phyloP scores from a whole-genome alignment of 2,113 vertebrate genomes.

The Cyanistes caeruleus region DNA sequence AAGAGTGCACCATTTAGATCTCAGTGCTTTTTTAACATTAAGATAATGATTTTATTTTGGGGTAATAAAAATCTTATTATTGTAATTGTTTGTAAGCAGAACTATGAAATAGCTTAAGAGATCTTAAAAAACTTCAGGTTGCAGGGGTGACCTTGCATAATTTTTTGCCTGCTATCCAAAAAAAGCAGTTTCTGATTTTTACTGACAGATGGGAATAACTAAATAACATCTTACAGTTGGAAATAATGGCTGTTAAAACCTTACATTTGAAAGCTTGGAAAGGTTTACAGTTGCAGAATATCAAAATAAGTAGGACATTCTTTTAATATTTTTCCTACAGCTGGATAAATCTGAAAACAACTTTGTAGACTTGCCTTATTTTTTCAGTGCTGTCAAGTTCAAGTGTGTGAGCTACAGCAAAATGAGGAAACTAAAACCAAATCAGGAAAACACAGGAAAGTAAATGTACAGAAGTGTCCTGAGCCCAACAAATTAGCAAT shows the following conservation, averaged over 20 bases:
- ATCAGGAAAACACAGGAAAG: not conserved
- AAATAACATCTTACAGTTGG: not conserved
- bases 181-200: conserved; percentile 1
- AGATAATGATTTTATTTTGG: not conserved
- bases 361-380: not conserved
- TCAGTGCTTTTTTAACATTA: not conserved
- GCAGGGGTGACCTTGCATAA: not conserved
- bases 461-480: not conserved
- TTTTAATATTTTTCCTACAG: not conserved
- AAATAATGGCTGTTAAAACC: conserved; percentile 6
- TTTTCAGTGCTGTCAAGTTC: not conserved
- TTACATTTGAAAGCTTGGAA: not conserved
- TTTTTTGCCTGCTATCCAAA: not conserved
- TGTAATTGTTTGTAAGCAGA: not conserved
- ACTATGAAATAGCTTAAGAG: not conserved
- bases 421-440: not conserved
- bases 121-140: not conserved
- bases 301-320: conserved; percentile 2
- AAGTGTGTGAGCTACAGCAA: not conserved
- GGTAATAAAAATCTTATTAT: not conserved
- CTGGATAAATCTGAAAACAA: not conserved
- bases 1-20: not conserved
- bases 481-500: not conserved
- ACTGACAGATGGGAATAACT: not conserved
- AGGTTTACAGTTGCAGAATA: conserved; percentile 11